phyloP scores from a whole-genome alignment of 1,140 invertebrate species.

The Ostrea denselamellosa region DNA sequence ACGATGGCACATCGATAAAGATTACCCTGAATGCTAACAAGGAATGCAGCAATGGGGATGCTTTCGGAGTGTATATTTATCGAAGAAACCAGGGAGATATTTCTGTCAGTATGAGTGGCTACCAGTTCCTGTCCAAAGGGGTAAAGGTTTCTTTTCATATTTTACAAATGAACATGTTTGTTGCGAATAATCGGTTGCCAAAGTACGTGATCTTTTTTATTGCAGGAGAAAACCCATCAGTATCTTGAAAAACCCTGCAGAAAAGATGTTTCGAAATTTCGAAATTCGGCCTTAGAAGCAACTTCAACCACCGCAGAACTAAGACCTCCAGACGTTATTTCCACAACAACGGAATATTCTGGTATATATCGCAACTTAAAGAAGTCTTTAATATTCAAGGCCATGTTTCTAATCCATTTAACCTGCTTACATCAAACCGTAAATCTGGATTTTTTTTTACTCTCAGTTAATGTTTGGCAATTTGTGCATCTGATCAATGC shows the following conservation, averaged over 20 bases:
- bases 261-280: not conserved
- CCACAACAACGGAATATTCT: not conserved
- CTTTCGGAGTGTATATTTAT: not conserved
- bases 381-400: too few species aligned
- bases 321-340: not conserved
- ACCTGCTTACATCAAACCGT: too few species aligned
- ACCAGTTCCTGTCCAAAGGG: not conserved
- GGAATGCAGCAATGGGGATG: not conserved
- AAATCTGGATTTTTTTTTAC: not conserved
- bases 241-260: not conserved
- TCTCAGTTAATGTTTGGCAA: not conserved
- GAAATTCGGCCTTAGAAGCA: not conserved
- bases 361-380: not conserved
- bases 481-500: too few species aligned
- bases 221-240: not conserved
- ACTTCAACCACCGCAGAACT: not conserved
- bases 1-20: not conserved
- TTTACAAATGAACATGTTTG: not conserved
- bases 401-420: too few species aligned
- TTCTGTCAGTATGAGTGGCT: not conserved
- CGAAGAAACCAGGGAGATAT: not conserved
- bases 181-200: not conserved
- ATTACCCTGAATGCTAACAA: not conserved
- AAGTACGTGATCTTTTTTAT: not conserved
- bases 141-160: not conserved